Evolutionary conservation across 2,797 vertebrate species (phyloP).

Genomic region (Harpagifer antarcticus): DNA sequence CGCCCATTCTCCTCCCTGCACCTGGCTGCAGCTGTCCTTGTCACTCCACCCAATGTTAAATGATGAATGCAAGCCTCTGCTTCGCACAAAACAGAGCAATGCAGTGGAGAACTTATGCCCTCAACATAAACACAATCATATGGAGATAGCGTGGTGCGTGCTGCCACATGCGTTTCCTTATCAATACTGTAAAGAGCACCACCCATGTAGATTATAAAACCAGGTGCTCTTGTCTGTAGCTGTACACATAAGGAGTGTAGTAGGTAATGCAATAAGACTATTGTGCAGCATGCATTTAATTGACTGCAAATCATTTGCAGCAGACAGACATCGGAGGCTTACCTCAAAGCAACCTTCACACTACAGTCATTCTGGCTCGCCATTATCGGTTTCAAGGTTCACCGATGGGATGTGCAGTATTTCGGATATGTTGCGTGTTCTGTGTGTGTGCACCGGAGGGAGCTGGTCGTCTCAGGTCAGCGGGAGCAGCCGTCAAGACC

Average conservation of each 20-base stretch:
- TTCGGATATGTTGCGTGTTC: constrained; percentile 28
- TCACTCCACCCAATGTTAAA: constrained; percentile 39
- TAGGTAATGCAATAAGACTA: neutral
- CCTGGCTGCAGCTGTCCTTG: constrained; percentile 72
- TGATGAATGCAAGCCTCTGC: constrained; percentile 7
- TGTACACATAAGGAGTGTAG: neutral
- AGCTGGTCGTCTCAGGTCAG: constrained; percentile 67
- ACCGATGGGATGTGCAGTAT: constrained; percentile 29
- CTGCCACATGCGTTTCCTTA: constrained; percentile 46
- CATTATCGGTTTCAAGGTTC: constrained; percentile 79
- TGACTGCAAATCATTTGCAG: constrained; percentile 51
- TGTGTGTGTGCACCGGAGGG: constrained; percentile 28
- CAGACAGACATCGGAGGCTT: constrained; percentile 69
- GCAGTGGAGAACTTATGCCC: constrained; percentile 30
- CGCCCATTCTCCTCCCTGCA: constrained; percentile 70
- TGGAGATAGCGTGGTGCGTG: constrained; percentile 29
- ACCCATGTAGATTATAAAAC: constrained; percentile 52
- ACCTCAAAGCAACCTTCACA: constrained; percentile 96
- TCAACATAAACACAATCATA: constrained; percentile 20
- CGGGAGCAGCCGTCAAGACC: constrained; percentile 73
- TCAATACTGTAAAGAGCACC: constrained; percentile 60
- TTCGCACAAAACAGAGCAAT: neutral
- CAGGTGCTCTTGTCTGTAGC: constrained; percentile 19
- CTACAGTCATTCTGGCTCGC: constrained; percentile 91
- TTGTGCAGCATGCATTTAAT: constrained; percentile 25